These are phyloP conservation scores for Rhamnusium bicolor DNA, from an alignment of 2,888 invertebrate species.

Conservation along the genomic window DNA sequence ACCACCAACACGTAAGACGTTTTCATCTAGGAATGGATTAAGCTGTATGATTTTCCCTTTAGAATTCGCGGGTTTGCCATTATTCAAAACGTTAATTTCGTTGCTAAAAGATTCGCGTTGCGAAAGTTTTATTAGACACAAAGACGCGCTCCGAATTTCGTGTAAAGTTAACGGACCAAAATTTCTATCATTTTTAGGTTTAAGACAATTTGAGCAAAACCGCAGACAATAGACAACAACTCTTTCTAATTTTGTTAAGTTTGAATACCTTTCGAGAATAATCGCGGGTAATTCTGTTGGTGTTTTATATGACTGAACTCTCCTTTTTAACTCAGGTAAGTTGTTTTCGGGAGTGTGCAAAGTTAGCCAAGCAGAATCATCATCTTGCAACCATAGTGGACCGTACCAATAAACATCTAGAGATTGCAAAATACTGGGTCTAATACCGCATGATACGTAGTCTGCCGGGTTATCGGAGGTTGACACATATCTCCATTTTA, in stretches of 20 bases:
- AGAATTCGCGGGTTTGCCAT: neutral
- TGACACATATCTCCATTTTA: slow-evolving; percentile 44
- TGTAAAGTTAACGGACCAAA: slow-evolving; percentile 7
- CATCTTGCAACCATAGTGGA: slow-evolving; percentile 21
- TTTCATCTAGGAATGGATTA: slow-evolving; percentile 27
- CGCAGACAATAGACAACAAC: neutral
- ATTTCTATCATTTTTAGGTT: slow-evolving; percentile 4
- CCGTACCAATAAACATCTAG: slow-evolving; percentile 44
- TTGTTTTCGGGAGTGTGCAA: neutral
- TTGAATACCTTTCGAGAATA: neutral
- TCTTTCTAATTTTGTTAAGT: slow-evolving; percentile 1
- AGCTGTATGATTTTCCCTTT: neutral
- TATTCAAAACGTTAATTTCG: neutral
- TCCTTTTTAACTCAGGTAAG: neutral
- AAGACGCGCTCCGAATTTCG: slow-evolving; percentile 9
- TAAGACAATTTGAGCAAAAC: slow-evolving; percentile 10
- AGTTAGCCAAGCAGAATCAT: neutral
- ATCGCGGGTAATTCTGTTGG: neutral
- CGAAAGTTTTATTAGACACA: neutral
- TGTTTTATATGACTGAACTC: neutral
- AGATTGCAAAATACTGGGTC: slow-evolving; percentile 27
- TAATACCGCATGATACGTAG: slow-evolving; percentile 43
- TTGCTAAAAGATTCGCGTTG: slow-evolving; percentile 12
- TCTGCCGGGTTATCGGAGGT: slow-evolving; percentile 49
- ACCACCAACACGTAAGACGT: slow-evolving; percentile 35